A percentile compares a stretch with the other conserved stretches of the same genome.
phyloP scores from a whole-genome alignment of 2,113 vertebrate species.

The Xenopus laevis region DNA sequence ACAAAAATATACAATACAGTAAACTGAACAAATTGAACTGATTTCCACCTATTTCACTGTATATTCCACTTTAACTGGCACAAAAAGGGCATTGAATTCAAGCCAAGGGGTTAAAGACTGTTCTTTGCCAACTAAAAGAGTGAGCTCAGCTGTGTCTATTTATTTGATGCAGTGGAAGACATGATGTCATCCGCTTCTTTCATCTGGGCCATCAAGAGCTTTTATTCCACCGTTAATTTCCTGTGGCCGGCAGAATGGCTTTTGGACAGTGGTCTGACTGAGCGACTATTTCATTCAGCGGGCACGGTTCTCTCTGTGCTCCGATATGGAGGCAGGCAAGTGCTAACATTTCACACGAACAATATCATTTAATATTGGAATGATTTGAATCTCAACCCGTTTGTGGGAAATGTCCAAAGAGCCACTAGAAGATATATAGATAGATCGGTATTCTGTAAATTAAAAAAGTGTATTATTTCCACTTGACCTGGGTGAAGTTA shows the following conservation, averaged over 20 bases:
- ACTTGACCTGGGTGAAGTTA: too few species aligned
- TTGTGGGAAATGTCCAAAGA: too few species aligned
- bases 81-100: slow-evolving; percentile 10
- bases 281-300: slow-evolving; percentile 40
- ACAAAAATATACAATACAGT: too few species aligned
- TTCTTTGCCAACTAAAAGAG: slow-evolving; percentile 37
- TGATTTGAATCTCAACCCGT: too few species aligned
- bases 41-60: neutral
- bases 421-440: too few species aligned
- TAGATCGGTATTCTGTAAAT: too few species aligned
- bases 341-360: slow-evolving; percentile 46
- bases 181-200: slow-evolving; percentile 52
- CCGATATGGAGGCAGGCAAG: slow-evolving; percentile 8
- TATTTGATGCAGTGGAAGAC: slow-evolving; percentile 52
- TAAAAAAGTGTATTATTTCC: too few species aligned
- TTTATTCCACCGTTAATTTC: slow-evolving; percentile 58
- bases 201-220: slow-evolving; percentile 50
- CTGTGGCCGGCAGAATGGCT: slow-evolving; percentile 47
- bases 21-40: too few species aligned
- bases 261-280: slow-evolving; percentile 48
- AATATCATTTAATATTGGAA: slow-evolving; percentile 5
- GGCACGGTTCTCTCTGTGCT: slow-evolving; percentile 26
- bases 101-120: slow-evolving; percentile 41
- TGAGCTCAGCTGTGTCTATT: slow-evolving; percentile 57
- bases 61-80: neutral